Conservation (phyloP, 2,888 invertebrate genomes). For the Ornithoptera priamus region DNA sequence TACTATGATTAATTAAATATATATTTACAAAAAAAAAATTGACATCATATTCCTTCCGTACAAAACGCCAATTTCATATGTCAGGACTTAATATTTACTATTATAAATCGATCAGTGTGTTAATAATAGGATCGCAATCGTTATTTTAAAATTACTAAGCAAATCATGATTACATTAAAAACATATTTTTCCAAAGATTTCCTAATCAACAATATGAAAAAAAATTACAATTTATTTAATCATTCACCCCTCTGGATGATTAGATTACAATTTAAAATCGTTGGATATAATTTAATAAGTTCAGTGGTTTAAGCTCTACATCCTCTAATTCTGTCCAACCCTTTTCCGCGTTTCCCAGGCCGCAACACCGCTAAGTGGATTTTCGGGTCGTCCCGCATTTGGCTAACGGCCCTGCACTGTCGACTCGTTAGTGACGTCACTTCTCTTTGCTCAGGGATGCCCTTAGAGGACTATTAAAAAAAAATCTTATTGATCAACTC, state of each 20-base stretch:
- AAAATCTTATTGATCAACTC: background rate
- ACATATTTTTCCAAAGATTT: too few species aligned
- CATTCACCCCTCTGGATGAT: background rate
- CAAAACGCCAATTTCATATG: too few species aligned
- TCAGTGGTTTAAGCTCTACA: conserved; percentile 24
- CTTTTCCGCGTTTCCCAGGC: conserved; percentile 46
- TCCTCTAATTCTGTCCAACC: conserved; percentile 38
- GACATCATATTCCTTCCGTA: too few species aligned
- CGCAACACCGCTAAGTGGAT: conserved; percentile 67
- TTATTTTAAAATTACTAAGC: too few species aligned
- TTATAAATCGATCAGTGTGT: too few species aligned
- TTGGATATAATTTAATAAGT: conserved; percentile 24
- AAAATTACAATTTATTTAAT: background rate
- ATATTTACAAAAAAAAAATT: too few species aligned
- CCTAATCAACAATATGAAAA: too few species aligned
- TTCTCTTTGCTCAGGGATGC: conserved; percentile 41
- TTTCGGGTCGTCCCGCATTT: conserved; percentile 70
- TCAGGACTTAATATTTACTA: too few species aligned
- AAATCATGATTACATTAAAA: too few species aligned
- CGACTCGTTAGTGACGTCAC: conserved; percentile 59
- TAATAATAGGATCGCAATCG: too few species aligned
- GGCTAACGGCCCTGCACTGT: conserved; percentile 67
- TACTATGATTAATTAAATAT: too few species aligned
- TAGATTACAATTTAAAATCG: conserved; percentile 14
- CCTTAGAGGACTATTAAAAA: conserved; percentile 21